Base-by-base conservation (phyloP, 2,797 vertebrate species). In the Eidolon dupreanum region DNA sequence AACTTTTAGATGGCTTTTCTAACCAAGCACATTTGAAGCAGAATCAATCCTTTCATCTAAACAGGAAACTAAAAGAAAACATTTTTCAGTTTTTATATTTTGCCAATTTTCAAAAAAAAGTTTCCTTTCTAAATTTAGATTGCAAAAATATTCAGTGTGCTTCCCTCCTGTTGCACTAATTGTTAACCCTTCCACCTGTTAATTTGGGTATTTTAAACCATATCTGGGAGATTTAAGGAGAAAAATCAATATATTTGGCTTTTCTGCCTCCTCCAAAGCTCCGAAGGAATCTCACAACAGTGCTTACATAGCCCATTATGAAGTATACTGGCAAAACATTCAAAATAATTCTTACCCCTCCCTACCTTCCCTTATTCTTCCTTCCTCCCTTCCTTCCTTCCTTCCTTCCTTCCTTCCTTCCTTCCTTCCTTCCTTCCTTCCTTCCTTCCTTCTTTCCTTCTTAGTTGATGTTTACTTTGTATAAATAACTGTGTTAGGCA, bases 11-110 rank as follows among this genome's bases (percentile, higher is more conserved):
- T 97, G 86, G 63, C 77, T 98, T 94, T 96, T 97, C 94, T 89
- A 96, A 85, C 26, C 28, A 82, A 92, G 87, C 75, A 6, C 93
- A 95, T 96, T 97, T 97, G 96, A 97, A 97, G 88, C 75, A 90
- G 87, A 96, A 97, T 96, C 95, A 97, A 1, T 96, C 85, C 89
- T 93, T 97, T 97, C 77, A 97, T 98, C 73, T 97, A 97, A 98
- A 97, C 96, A 98, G 90, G 95, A 98, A 98, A 97, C 90, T 43
- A 63, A 97, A 96, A 74, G 43, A 96, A 98, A 98, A 96, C 63
- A 92, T 85, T 70, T 82, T 83, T 86, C 26, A 9, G 89, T 96
- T 97, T 97, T 97, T 96, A 70, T 95, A 82, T 96, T 77, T 81
- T 97, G 81, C 73, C 96, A 91, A 77, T 65, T 94, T 97, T 93